phyloP scores from a whole-genome alignment of 2,113 vertebrate genomes.

The Carlito syrichta region DNA sequence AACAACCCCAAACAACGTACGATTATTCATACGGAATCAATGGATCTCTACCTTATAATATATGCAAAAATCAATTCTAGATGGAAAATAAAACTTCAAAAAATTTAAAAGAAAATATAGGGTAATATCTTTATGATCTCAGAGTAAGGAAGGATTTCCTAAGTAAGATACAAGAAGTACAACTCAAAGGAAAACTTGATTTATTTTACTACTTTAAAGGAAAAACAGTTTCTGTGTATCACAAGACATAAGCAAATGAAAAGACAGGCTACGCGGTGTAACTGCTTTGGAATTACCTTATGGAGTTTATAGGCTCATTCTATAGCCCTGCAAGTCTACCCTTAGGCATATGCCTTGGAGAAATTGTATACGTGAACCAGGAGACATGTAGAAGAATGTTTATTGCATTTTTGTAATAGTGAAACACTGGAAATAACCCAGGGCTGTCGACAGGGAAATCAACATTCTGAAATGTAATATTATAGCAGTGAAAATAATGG shows the following conservation, averaged over 20 bases:
- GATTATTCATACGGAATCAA: neutral
- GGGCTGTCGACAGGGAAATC: neutral
- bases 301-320: neutral
- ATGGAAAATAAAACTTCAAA: slow-evolving; percentile 16
- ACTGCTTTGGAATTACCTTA: neutral
- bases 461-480: neutral
- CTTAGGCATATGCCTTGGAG: neutral
- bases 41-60: neutral
- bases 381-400: neutral
- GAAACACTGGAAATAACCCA: neutral
- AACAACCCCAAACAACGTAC: too few relatives aligned
- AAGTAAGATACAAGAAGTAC: neutral
- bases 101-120: slow-evolving; percentile 2
- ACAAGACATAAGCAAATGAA: slow-evolving; percentile 10
- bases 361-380: neutral
- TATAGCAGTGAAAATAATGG: neutral
- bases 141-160: slow-evolving; percentile 13
- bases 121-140: neutral
- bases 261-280: neutral
- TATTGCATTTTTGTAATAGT: neutral
- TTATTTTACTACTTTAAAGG: neutral
- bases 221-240: neutral
- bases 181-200: neutral
- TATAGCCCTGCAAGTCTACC: neutral
- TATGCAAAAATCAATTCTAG: neutral